Percentiles rank a stretch among this genome's conserved stretches.
Conservation (phyloP, 2,113 vertebrate species). For the Gambusia affinis region DNA sequence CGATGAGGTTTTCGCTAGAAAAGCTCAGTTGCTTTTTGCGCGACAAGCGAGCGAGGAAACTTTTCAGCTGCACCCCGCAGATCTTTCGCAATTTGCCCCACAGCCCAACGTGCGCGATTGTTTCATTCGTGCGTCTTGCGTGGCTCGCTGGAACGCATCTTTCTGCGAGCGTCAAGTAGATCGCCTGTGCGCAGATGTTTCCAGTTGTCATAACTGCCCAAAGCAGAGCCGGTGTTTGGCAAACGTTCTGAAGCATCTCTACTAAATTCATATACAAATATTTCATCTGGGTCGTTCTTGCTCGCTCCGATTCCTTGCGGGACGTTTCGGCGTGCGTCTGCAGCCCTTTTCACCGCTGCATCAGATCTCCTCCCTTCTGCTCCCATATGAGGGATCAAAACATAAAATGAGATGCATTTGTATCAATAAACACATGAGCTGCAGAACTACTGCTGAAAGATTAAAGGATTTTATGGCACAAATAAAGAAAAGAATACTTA, state of each 20-base stretch:
- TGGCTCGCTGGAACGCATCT: slow-evolving; percentile 20
- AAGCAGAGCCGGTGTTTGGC: slow-evolving; percentile 60
- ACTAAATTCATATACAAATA: slow-evolving; percentile 53
- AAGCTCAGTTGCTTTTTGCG: slow-evolving; percentile 32
- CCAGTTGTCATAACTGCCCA: slow-evolving; percentile 32
- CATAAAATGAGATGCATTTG: slow-evolving; percentile 33
- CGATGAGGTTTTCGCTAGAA: slow-evolving; percentile 53
- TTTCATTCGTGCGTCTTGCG: slow-evolving; percentile 16
- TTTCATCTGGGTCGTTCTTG: slow-evolving; percentile 32
- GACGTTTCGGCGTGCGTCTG: slow-evolving; percentile 42
- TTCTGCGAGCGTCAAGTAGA: slow-evolving; percentile 14
- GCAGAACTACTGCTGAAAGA: slow-evolving; percentile 23
- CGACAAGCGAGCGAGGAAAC: slow-evolving; percentile 50
- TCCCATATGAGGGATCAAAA: slow-evolving; percentile 7
- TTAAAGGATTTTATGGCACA: slow-evolving; percentile 2
- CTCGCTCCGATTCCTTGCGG: slow-evolving; percentile 33
- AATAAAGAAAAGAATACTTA: slow-evolving; percentile 9
- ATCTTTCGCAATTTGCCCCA: slow-evolving; percentile 23
- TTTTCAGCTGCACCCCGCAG: slow-evolving; percentile 11
- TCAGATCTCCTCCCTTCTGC: slow-evolving; percentile 20
- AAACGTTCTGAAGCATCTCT: slow-evolving; percentile 48
- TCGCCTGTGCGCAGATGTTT: slow-evolving; percentile 34
- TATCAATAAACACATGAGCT: slow-evolving; percentile 9
- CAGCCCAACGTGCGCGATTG: slow-evolving; percentile 29
- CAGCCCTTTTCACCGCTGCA: slow-evolving; percentile 2